Evolutionary conservation across 2,113 vertebrate genomes (phyloP).

Genomic region (Antigone vipio): DNA sequence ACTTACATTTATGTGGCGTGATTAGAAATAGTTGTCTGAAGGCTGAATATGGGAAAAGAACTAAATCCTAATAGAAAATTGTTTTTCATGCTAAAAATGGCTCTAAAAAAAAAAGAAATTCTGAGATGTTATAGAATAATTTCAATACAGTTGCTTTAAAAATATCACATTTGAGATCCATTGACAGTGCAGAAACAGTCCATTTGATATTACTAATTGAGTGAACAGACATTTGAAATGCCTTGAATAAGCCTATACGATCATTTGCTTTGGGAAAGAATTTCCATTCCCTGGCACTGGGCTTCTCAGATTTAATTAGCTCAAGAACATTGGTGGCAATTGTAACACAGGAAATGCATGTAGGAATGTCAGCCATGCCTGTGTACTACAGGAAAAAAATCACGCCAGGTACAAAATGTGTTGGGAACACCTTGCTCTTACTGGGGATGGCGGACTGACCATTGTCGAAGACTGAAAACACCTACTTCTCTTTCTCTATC

Average conservation of each 20-base stretch:
- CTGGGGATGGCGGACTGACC: not conserved
- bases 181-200: not conserved
- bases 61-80: not conserved
- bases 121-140: not conserved
- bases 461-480: not conserved
- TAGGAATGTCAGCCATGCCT: not conserved
- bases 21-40: not conserved
- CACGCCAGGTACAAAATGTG: not conserved
- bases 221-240: not conserved
- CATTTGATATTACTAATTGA: not conserved
- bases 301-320: not conserved
- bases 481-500: not conserved
- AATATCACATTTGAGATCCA: not conserved
- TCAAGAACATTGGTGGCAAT: not conserved
- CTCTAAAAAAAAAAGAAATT: not conserved
- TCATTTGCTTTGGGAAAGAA: not conserved
- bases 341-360: rapidly evolving
- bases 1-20: not conserved
- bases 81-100: not conserved
- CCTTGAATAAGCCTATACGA: not conserved
- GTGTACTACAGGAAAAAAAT: not conserved
- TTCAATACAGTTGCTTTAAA: not conserved
- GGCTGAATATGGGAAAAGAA: not conserved
- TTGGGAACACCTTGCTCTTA: not conserved
- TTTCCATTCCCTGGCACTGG: not conserved